These are phyloP conservation scores for Hyppa rectilinea DNA, from an alignment of 2,888 invertebrate species.

Conservation along the genomic window DNA sequence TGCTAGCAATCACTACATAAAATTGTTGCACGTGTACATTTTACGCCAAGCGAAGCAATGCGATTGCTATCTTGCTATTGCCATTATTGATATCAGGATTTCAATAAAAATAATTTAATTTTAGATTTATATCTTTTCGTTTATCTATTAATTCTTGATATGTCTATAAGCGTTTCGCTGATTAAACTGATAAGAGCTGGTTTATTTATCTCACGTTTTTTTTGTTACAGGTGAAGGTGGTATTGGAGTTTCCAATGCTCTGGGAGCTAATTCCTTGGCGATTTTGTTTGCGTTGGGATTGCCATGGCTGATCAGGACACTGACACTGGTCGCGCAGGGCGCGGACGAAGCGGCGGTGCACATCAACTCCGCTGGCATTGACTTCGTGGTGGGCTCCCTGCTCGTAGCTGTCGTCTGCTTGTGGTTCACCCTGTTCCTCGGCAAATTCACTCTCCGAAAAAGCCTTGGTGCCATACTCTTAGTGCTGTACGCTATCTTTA, in stretches of 20 bases:
- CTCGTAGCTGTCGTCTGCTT: conserved; percentile 93
- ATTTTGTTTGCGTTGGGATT: conserved; percentile 95
- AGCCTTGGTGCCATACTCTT: conserved; percentile 92
- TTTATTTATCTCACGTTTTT: conserved; percentile 12
- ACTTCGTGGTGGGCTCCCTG: conserved; percentile 95
- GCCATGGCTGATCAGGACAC: conserved; percentile 95
- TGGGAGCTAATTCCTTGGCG: conserved; percentile 96
- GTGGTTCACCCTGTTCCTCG: conserved; percentile 92
- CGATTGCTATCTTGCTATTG: conserved; percentile 39
- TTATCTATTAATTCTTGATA: conserved; percentile 29
- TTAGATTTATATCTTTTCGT: conserved; percentile 28
- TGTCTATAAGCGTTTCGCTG: neutral
- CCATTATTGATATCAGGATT: conserved; percentile 20
- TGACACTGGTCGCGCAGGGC: conserved; percentile 88
- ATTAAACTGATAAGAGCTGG: conserved; percentile 3
- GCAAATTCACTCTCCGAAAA: conserved; percentile 93
- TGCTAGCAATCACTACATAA: neutral
- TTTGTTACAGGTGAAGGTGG: conserved; percentile 93
- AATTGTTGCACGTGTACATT: conserved; percentile 10
- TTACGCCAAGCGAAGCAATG: conserved; percentile 16
- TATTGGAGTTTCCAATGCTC: conserved; percentile 96
- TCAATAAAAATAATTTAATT: conserved; percentile 26
- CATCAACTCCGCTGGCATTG: conserved; percentile 95
- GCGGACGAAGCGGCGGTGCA: conserved; percentile 88
- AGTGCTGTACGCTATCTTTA: conserved; percentile 92